phyloP scores from a whole-genome alignment of 64 coral and sea anemone genomes.

The Montipora foliosa region DNA sequence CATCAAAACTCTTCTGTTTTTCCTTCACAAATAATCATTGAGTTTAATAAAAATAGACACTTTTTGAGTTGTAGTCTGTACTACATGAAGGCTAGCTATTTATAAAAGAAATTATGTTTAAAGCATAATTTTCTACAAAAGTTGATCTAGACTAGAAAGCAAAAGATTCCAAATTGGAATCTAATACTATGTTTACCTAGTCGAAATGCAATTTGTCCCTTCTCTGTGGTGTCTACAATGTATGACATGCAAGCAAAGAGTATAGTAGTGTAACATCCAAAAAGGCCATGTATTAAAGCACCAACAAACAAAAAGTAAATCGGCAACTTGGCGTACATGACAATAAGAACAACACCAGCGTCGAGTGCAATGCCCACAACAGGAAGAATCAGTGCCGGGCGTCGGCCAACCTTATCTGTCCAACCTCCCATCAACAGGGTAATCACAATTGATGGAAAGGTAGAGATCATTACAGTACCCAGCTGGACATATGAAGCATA shows the following conservation, averaged over 20 bases:
- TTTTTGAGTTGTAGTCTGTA: no score
- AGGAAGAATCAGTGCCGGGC: slow-evolving; percentile 62
- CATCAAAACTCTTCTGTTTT: no score
- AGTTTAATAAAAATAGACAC: no score
- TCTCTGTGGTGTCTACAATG: slow-evolving; percentile 86
- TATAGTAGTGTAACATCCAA: slow-evolving; percentile 80
- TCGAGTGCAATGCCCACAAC: slow-evolving; percentile 71
- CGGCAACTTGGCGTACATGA: slow-evolving; percentile 76
- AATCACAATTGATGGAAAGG: slow-evolving; percentile 74
- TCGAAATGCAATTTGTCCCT: slow-evolving; percentile 47
- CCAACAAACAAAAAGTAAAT: slow-evolving; percentile 91
- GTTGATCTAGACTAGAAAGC: background rate
- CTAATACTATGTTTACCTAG: slow-evolving; percentile 51
- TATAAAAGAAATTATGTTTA: no score
- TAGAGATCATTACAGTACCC: slow-evolving; percentile 68
- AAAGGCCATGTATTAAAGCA: slow-evolving; percentile 65
- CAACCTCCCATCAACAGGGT: slow-evolving; percentile 83
- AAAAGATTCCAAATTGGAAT: background rate
- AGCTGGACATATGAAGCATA: slow-evolving; percentile 75
- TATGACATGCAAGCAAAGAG: slow-evolving; percentile 82
- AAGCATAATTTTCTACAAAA: background rate
- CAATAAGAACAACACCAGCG: slow-evolving; percentile 40
- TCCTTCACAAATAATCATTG: no score
- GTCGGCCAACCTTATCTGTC: slow-evolving; percentile 77
- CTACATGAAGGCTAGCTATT: no score